A percentile compares a stretch with the other conserved stretches of the same genome.
Evolutionary conservation across 2,888 invertebrate genomes (phyloP).

Genomic region (Pogonocherus hispidulus): DNA sequence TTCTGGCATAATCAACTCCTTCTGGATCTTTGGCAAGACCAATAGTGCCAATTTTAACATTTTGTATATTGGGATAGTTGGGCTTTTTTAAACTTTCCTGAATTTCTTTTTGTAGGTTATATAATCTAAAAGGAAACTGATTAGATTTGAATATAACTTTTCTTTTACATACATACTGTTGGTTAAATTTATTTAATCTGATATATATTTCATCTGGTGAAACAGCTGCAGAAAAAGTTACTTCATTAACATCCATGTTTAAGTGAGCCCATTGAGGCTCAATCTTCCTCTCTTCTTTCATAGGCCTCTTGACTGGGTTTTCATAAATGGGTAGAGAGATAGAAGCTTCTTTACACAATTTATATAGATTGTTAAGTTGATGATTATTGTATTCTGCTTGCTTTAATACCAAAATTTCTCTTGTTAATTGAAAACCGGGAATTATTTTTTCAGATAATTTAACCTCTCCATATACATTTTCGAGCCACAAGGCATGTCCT

Average conservation of each 20-base stretch:
- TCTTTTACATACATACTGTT: conserved; percentile 60
- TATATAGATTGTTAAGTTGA: conserved; percentile 67
- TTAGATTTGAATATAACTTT: background rate
- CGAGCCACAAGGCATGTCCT: conserved; percentile 76
- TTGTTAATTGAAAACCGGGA: conserved; percentile 71
- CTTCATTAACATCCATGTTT: conserved; percentile 65
- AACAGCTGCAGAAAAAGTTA: conserved; percentile 69
- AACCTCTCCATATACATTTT: conserved; percentile 74
- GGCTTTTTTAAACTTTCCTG: conserved; percentile 46
- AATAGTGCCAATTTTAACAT: conserved; percentile 66
- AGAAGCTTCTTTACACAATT: conserved; percentile 67
- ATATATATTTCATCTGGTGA: conserved; percentile 71
- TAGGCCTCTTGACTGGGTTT: conserved; percentile 21
- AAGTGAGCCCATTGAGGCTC: conserved; percentile 71
- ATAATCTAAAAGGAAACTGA: too few species aligned
- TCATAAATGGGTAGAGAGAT: conserved; percentile 60
- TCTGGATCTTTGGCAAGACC: conserved; percentile 71
- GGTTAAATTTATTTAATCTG: conserved; percentile 69
- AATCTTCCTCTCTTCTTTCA: conserved; percentile 45
- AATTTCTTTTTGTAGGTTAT: conserved; percentile 50
- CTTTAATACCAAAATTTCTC: conserved; percentile 69
- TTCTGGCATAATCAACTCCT: conserved; percentile 68
- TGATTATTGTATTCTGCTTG: conserved; percentile 58
- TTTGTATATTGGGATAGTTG: conserved; percentile 55
- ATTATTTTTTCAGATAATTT: conserved; percentile 69